phyloP scores from a whole-genome alignment of 1,140 invertebrate species.

The Anastrepha ludens region DNA sequence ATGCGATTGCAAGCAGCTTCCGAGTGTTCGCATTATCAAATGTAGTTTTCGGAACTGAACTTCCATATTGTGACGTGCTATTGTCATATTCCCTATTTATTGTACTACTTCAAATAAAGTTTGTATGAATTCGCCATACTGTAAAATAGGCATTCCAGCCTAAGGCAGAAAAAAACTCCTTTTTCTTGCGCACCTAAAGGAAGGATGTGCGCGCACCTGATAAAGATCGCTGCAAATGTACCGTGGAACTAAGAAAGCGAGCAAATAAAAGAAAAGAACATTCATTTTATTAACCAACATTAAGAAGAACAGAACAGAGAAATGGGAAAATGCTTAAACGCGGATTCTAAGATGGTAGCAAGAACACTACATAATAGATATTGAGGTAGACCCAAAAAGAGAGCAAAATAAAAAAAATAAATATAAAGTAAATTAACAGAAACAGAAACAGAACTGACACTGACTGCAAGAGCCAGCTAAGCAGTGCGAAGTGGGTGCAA shows the following conservation, averaged over 20 bases:
- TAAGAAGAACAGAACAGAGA: conserved; percentile 9
- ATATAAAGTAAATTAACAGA: neutral
- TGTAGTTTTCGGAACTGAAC: too few relatives aligned
- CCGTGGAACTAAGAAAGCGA: neutral
- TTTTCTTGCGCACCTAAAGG: neutral
- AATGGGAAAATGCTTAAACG: neutral
- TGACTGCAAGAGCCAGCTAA: neutral
- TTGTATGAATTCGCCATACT: neutral
- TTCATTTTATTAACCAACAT: conserved; percentile 35
- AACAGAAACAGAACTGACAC: neutral
- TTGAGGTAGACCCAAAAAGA: neutral
- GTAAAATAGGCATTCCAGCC: neutral
- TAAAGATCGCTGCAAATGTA: conserved; percentile 38
- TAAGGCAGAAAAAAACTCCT: neutral
- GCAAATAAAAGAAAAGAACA: neutral
- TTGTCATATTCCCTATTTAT: too few relatives aligned
- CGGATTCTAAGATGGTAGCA: neutral
- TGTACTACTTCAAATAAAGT: too few relatives aligned
- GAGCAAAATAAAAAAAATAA: neutral
- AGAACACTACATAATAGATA: neutral
- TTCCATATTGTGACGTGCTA: too few relatives aligned
- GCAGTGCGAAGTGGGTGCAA: neutral
- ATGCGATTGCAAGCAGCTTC: too few relatives aligned
- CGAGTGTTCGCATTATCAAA: too few relatives aligned
- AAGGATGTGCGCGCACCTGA: conserved; percentile 43